A percentile compares a stretch with the other conserved stretches of the same genome.
Evolutionary conservation across 1,140 invertebrate species (phyloP).

Genomic region (Drosophila pectinifera): DNA sequence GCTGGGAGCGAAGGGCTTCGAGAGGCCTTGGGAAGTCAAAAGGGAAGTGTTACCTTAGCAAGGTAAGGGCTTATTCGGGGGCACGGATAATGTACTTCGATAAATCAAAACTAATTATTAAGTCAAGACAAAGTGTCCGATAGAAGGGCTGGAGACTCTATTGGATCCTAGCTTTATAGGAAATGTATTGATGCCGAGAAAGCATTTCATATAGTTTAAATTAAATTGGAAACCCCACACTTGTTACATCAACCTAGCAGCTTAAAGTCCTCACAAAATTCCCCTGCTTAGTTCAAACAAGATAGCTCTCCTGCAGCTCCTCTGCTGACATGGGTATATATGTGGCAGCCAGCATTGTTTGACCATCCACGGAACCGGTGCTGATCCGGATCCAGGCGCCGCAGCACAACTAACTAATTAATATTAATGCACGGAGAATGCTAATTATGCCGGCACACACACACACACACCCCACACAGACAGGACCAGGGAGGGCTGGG

Average conservation of each 20-base stretch:
- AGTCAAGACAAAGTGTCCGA: no score
- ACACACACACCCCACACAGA: conserved; percentile 4
- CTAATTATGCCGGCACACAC: conserved; percentile 60
- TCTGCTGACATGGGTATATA: conserved; percentile 7
- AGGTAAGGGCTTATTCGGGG: background rate
- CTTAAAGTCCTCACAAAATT: background rate
- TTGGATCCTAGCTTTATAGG: no score
- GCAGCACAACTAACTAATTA: conserved; percentile 78
- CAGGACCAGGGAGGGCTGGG: conserved; percentile 5
- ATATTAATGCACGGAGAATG: conserved; percentile 79
- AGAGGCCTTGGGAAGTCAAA: background rate
- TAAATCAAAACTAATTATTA: conserved; percentile 1
- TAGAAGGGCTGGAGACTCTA: background rate
- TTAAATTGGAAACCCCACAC: no score
- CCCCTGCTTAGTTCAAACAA: background rate
- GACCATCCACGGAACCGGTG: conserved; percentile 31
- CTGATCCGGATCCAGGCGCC: conserved; percentile 40
- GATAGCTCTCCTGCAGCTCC: background rate
- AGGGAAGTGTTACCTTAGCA: background rate
- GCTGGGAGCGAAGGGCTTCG: background rate
- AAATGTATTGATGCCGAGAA: no score
- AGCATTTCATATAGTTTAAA: no score
- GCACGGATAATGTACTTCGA: background rate
- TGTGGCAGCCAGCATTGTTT: conserved; percentile 16
- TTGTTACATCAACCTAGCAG: background rate